Base-by-base conservation (phyloP, 2,888 invertebrate species). In the Acanthosepion pharaonis region DNA sequence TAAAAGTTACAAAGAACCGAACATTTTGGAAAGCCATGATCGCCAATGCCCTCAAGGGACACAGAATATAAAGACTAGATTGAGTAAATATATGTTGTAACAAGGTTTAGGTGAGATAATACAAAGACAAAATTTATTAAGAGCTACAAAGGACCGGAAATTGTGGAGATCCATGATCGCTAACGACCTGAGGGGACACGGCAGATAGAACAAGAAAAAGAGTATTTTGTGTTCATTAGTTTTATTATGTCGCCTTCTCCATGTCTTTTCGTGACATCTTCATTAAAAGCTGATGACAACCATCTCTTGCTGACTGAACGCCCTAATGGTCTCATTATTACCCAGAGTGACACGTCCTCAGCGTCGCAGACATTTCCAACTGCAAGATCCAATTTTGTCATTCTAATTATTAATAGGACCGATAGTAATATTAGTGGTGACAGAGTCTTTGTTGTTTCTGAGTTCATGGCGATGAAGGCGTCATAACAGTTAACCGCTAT, bases 301-400 rank as follows among this genome's bases (percentile, higher is more conserved):
- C 78, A 15, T 33, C n/a, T 78, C 78, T 33, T 15, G 15, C 4
- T 9, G 78, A 33, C 78, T 15, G n/a, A 64, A 64, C n/a, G 33
- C n/a, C 78, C n/a, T 78, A 78, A 78, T 78, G n/a, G n/a, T n/a
- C 78, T 78, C 78, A 33, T 78, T 78, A 78, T 78, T 78, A 78
- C n/a, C 78, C n/a, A 33, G n/a, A 33, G 78, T 33, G n/a, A 78
- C 78, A 33, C 11, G 33, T 33, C 78, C 78, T 9, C 78, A n/a
- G 78, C 11, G 78, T 78, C 78, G 1, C 78, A 78, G 78, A n/a
- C 78, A 78, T 78, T n/a, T 78, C n/a, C 78, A 78, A 78, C 9
- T 78, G 9, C 78, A 15, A 15, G 15, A 15, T 78, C 78, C 9
- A 33, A 3, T 78, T 78, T 15, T 33, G 33, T 78, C 33, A 78